Conservation (phyloP, 37 sponge, comb jelly and placozoan genomes). For the Eunapius fragilis region DNA sequence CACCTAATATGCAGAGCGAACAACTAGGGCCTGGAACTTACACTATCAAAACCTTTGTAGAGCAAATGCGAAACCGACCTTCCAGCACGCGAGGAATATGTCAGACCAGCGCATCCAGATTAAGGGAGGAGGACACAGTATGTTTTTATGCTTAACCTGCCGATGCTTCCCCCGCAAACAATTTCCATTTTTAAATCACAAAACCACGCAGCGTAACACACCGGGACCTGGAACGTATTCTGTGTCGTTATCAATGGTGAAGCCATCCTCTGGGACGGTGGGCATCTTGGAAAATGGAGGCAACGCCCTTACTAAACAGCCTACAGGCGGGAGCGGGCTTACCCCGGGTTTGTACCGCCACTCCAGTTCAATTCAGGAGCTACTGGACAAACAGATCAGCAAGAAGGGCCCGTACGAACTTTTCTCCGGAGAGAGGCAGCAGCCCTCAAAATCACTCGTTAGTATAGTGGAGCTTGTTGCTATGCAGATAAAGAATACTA, state of each 20-base stretch:
- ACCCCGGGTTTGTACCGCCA: conserved; percentile 82
- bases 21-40: conserved; percentile 93
- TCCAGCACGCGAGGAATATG: conserved; percentile 86
- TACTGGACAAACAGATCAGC: conserved; percentile 76
- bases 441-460: conserved; percentile 40
- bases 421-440: conserved; percentile 80
- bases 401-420: conserved; percentile 95
- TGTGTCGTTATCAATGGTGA: conserved; percentile 59
- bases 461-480: background rate
- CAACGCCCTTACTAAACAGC: background rate
- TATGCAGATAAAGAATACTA: background rate
- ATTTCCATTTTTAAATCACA: too few relatives aligned
- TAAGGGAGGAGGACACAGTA: conserved; percentile 68
- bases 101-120: conserved; percentile 65
- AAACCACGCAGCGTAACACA: conserved; percentile 31
- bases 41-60: conserved; percentile 64
- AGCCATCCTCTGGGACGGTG: conserved; percentile 67
- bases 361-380: conserved; percentile 67
- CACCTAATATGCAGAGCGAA: conserved; percentile 29
- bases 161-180: too few relatives aligned
- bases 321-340: conserved; percentile 70
- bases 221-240: conserved; percentile 92
- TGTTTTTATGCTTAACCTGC: background rate
- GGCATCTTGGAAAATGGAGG: conserved; percentile 87
- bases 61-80: conserved; percentile 59